phyloP scores from a whole-genome alignment of 2,113 vertebrate genomes.

The Miniopterus natalensis region DNA sequence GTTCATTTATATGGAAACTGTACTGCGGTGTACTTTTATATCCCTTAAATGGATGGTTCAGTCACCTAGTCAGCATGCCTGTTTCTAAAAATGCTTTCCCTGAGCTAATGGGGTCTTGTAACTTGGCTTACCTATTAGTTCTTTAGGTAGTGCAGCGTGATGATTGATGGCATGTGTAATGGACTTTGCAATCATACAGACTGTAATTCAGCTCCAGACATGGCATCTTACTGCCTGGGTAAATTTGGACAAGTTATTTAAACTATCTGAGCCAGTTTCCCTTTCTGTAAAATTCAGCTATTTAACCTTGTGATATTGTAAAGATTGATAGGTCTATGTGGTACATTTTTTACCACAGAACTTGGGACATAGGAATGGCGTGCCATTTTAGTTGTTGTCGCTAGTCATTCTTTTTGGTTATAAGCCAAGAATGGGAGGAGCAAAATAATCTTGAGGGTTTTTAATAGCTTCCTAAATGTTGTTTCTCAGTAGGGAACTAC shows the following conservation, averaged over 20 bases:
- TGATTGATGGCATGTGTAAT: not conserved
- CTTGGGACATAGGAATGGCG: not conserved
- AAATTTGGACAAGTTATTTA: not conserved
- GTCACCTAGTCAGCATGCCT: not conserved
- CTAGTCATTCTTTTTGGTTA: not conserved
- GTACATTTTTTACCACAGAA: not conserved
- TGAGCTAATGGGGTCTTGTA: not conserved
- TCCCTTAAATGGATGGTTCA: not conserved
- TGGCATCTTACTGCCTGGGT: not conserved
- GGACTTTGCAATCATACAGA: not conserved
- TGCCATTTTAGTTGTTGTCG: not conserved
- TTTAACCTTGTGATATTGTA: not conserved
- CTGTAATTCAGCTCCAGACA: not conserved
- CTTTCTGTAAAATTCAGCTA: not conserved
- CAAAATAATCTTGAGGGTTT: not conserved
- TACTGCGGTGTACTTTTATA: not conserved
- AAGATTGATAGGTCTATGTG: not conserved
- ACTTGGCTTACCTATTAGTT: not conserved
- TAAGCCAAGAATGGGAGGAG: conserved; percentile 1
- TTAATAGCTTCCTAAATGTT: conserved; percentile 17
- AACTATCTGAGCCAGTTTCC: not conserved
- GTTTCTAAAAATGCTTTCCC: conserved; percentile 17
- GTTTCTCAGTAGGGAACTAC: not conserved
- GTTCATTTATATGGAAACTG: not conserved
- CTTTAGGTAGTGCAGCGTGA: not conserved